Base-by-base conservation (phyloP, 2,888 invertebrate genomes). In the Theretra japonica region DNA sequence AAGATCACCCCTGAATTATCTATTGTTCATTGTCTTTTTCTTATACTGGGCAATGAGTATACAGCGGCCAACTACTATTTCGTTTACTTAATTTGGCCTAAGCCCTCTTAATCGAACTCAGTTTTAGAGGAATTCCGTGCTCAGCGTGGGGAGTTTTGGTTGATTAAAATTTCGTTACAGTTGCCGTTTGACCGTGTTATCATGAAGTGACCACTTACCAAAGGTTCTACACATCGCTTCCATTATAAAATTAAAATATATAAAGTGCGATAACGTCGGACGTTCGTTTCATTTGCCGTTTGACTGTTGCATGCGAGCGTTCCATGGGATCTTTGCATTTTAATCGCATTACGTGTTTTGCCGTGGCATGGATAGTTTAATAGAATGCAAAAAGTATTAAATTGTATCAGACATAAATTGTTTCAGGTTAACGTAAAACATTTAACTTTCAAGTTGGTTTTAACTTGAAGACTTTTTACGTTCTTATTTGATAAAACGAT, bases 231-330 rank as follows among this genome's bases (percentile, higher is more conserved):
- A 21, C 23, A 8, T 41, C 17, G 21, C 48, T 21, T 65, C 65
- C 41, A 48, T 23, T 65, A 15, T 23, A 48, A 33, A 65, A 65
- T 65, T 65, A 23, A 65, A 65, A 65, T 48, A 65, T 41, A 65
- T 11, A 41, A 41, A 41, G 41, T n/a, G 25, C 65, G 65, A 65
- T 65, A 65, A 23, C 65, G 41, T 48, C 65, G 21, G 23, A 41
- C 4, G 17, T 65, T 65, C 48, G 25, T 58, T 58, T 58, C 25
- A 41, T 65, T 65, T 48, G 21, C 21, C 48, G 23, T 65, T 65
- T 65, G 65, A 65, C 48, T 65, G 65, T 65, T 65, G 65, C 65
- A 65, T 65, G 65, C 5, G 48, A 65, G 62, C 19, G 53, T 6
- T 19, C 11, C 58, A 15, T 25, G 19, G 33, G 65, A 65, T 48